A percentile compares a stretch with the other conserved stretches of the same genome.
These are phyloP conservation scores for Rhea pennata DNA, from an alignment of 2,113 vertebrate genomes.

Conservation along the genomic window DNA sequence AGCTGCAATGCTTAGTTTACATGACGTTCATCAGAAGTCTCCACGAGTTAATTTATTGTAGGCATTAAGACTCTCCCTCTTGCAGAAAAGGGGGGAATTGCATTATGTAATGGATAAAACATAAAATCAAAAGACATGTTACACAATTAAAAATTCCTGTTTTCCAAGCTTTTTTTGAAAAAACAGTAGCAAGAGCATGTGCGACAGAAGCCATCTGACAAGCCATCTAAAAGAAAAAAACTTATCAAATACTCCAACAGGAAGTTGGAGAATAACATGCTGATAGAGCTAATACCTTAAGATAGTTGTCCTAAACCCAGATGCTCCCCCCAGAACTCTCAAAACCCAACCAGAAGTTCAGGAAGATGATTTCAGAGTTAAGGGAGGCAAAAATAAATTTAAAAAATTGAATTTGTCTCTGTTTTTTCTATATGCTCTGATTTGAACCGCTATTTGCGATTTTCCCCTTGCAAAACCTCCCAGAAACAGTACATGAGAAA, in stretches of 20 bases:
- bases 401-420: background rate
- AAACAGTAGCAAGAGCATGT: background rate
- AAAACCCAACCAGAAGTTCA: background rate
- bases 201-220: background rate
- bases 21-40: background rate
- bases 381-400: background rate
- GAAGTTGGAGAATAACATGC: background rate
- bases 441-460: background rate
- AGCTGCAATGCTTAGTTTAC: background rate
- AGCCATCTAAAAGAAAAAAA: background rate
- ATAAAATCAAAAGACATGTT: background rate
- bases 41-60: background rate
- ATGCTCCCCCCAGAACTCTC: background rate
- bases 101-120: fast-evolving
- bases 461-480: background rate
- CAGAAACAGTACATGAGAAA: background rate
- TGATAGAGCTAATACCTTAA: background rate
- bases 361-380: background rate
- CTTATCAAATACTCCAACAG: background rate
- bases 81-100: background rate
- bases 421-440: background rate
- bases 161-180: background rate
- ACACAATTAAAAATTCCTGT: background rate
- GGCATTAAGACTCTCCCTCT: background rate
- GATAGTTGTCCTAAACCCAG: background rate